These are phyloP conservation scores for Lobophora halterata DNA, from an alignment of 2,888 invertebrate genomes.

Conservation along the genomic window DNA sequence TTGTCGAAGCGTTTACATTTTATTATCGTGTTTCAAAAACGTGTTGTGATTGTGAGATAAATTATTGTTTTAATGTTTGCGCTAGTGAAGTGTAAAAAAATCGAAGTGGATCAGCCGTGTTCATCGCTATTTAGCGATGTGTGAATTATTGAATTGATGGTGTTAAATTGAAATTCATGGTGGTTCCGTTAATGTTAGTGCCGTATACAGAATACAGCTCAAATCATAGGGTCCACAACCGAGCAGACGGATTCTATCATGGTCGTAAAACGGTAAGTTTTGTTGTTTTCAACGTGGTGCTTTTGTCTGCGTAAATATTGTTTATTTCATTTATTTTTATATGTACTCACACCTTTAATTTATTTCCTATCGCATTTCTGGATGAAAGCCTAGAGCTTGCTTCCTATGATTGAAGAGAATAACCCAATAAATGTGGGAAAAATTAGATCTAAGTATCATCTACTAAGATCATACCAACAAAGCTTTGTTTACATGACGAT, in stretches of 20 bases:
- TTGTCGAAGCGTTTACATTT: constrained; percentile 21
- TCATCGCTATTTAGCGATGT: constrained; percentile 77
- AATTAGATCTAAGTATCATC: too few species aligned
- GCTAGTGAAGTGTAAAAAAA: constrained; percentile 68
- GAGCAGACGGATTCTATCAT: constrained; percentile 81
- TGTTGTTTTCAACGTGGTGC: constrained; percentile 37
- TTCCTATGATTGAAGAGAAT: too few species aligned
- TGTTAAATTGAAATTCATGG: constrained; percentile 75
- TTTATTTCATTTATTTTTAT: not conserved
- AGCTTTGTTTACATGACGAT: too few species aligned
- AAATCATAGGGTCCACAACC: constrained; percentile 80
- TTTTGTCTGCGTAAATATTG: constrained; percentile 11
- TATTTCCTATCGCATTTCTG: too few species aligned
- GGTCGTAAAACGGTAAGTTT: constrained; percentile 80
- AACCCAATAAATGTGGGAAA: too few species aligned
- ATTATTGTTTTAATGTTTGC: constrained; percentile 51
- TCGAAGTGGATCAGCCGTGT: constrained; percentile 66
- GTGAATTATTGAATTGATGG: constrained; percentile 73
- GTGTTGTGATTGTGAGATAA: constrained; percentile 8
- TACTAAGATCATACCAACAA: too few species aligned
- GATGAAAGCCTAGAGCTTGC: too few species aligned
- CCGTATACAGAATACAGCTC: constrained; percentile 68
- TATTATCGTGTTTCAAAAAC: constrained; percentile 13
- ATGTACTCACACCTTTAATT: not conserved
- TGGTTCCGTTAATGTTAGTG: constrained; percentile 71